Base-by-base conservation (phyloP, 2,888 invertebrate species). In the Drosophila ezoana region DNA sequence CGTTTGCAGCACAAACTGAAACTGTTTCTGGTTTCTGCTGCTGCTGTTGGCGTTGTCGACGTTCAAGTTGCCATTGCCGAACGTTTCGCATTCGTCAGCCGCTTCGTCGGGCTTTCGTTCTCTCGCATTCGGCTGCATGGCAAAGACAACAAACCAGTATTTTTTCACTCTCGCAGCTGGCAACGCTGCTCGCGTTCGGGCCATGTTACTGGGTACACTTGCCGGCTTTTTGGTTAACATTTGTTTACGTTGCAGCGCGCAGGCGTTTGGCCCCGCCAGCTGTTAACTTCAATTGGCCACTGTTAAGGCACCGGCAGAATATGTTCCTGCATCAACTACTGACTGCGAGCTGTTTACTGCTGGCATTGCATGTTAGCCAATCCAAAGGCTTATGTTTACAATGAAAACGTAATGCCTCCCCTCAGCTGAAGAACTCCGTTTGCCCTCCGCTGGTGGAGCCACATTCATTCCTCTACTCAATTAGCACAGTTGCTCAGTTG, bases 1-100 rank as follows among this genome's bases (percentile, higher is more conserved):
- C 90, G 90, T 80, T 89, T 85, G 85, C 80, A 87, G 81, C 81
- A 82, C 85, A 86, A 90, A 90, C 90, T 90, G 90, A 90, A 86
- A 77, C 87, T 82, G 85, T 87, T 87, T 75, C 68, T 72, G 40
- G 57, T 64, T 68, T 66, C 71, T 63, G 40, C 37, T 54, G 49
- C 10, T 32, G 20, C 13, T 9, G 58, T 54, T 56, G 35, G 10
- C 18, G 45, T 43, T 40, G 20, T 23, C 9, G 66, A 28, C 45
- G 43, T 35, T 28, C 28, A 28, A 28, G 16, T 47, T 16, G 23
- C 20, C 32, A 11, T 64, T 43, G 59, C 35, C 6, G 14, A 40
- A 2, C 14, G 13, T 13, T 10, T 11, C 10, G 35, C 16, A 18
- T 33, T 58, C 58, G 63, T 56, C 28, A 18, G 18, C 1, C 8